Percentiles rank a stretch among this genome's conserved stretches.
Conservation (phyloP, 2,888 invertebrate genomes). For the Cheilosia impressa region DNA sequence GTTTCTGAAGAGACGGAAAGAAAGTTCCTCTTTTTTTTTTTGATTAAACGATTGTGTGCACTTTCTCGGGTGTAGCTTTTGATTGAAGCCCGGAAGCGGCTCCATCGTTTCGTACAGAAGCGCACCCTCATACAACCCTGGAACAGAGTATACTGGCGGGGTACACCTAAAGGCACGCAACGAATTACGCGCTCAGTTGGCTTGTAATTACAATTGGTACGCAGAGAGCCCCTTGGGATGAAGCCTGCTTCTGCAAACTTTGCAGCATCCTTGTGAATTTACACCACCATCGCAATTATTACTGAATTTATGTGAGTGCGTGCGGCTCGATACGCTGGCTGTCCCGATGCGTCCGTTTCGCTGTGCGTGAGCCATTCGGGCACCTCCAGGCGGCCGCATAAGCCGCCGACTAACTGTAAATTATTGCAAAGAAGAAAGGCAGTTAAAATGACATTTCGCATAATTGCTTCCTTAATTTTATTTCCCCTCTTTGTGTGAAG, state of each 20-base stretch:
- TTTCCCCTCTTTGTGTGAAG: conserved; percentile 16
- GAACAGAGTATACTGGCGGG: neutral
- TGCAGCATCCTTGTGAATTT: conserved; percentile 2
- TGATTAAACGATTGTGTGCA: conserved; percentile 30
- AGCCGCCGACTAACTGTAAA: conserved; percentile 35
- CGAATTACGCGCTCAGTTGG: conserved; percentile 67
- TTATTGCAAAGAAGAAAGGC: conserved; percentile 48
- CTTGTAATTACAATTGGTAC: conserved; percentile 60
- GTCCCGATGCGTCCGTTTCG: conserved; percentile 8
- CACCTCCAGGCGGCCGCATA: conserved; percentile 29
- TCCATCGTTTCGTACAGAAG: conserved; percentile 27
- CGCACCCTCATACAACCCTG: conserved; percentile 9
- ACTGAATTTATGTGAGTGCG: conserved; percentile 47
- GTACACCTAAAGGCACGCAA: conserved; percentile 42
- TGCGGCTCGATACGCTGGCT: neutral
- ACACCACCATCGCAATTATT: neutral
- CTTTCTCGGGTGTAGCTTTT: neutral
- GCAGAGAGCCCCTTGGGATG: conserved; percentile 34
- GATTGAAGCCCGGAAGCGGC: conserved; percentile 43
- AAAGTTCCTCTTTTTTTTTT: conserved; percentile 11
- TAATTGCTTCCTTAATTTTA: conserved; percentile 55
- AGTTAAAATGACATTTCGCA: conserved; percentile 56
- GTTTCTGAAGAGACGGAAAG: conserved; percentile 1
- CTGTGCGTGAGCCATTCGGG: conserved; percentile 37
- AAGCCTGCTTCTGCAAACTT: neutral